phyloP scores from a whole-genome alignment of 2,888 invertebrate genomes.

The Thecophora atra region DNA sequence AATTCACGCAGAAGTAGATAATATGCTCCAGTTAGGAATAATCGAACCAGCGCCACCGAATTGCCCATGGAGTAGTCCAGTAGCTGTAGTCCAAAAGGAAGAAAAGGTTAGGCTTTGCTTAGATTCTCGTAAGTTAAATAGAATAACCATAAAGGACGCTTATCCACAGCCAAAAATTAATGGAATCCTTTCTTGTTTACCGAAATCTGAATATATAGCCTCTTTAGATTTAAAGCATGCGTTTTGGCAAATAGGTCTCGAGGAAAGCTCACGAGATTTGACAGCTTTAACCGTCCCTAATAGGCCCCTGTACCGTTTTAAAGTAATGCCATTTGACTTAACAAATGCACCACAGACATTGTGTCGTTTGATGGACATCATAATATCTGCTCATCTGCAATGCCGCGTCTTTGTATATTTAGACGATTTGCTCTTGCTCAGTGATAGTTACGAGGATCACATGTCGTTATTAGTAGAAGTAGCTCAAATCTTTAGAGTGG shows the following conservation, averaged over 20 bases:
- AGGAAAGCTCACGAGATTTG: slow-evolving; percentile 36
- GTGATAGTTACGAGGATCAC: slow-evolving; percentile 32
- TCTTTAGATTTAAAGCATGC: slow-evolving; percentile 40
- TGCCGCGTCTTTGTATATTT: slow-evolving; percentile 42
- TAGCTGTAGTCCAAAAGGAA: slow-evolving; percentile 48
- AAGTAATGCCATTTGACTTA: slow-evolving; percentile 42
- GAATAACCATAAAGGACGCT: slow-evolving; percentile 44
- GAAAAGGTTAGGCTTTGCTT: slow-evolving; percentile 49
- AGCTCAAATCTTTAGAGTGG: slow-evolving; percentile 28
- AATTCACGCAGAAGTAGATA: slow-evolving; percentile 45
- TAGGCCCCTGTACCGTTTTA: slow-evolving; percentile 41
- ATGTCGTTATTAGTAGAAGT: slow-evolving; percentile 29
- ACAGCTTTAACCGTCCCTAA: slow-evolving; percentile 43
- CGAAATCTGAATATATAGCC: slow-evolving; percentile 38
- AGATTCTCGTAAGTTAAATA: slow-evolving; percentile 50
- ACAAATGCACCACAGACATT: slow-evolving; percentile 41
- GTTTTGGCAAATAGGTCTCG: slow-evolving; percentile 37
- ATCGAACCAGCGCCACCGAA: slow-evolving; percentile 44
- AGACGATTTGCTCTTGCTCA: slow-evolving; percentile 39
- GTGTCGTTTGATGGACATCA: slow-evolving; percentile 40
- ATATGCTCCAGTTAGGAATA: slow-evolving; percentile 50
- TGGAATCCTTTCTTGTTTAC: slow-evolving; percentile 38
- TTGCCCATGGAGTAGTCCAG: slow-evolving; percentile 52
- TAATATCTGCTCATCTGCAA: slow-evolving; percentile 35
- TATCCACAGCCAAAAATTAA: slow-evolving; percentile 34